Evolutionary conservation across 2,888 invertebrate species (phyloP).

Genomic region (Cryptus viduatorius): DNA sequence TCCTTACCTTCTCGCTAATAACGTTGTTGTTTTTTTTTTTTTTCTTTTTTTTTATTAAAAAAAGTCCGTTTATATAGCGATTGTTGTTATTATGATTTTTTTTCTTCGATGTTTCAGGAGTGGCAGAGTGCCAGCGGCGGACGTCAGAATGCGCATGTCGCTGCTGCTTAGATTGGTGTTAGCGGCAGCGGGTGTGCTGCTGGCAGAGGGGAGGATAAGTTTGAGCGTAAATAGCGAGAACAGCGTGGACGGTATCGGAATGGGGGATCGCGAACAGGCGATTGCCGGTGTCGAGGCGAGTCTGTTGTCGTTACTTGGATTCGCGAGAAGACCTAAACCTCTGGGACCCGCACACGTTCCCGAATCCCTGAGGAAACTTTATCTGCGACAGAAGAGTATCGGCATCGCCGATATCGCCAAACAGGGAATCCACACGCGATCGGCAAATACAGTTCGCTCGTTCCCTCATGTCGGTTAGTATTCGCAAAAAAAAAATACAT

Average conservation of each 20-base stretch:
- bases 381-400: conserved; percentile 89
- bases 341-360: conserved; percentile 88
- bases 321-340: conserved; percentile 87
- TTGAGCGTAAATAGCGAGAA: conserved; percentile 85
- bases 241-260: conserved; percentile 75
- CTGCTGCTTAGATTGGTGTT: conserved; percentile 83
- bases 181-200: conserved; percentile 83
- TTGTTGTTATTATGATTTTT: conserved; percentile 31
- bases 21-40: background rate
- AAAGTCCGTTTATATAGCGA: background rate
- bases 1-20: too few relatives aligned
- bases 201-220: conserved; percentile 77
- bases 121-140: conserved; percentile 80
- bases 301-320: conserved; percentile 88
- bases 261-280: conserved; percentile 80
- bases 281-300: conserved; percentile 87
- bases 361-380: conserved; percentile 92
- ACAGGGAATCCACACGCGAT: conserved; percentile 89
- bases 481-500: background rate
- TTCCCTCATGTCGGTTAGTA: conserved; percentile 92
- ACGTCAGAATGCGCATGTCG: conserved; percentile 84
- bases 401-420: conserved; percentile 89
- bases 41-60: background rate
- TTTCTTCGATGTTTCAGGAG: conserved; percentile 78
- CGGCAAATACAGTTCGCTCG: conserved; percentile 94